phyloP scores from a whole-genome alignment of 1,140 invertebrate species.

The Phymorhynchus buccinoides region DNA sequence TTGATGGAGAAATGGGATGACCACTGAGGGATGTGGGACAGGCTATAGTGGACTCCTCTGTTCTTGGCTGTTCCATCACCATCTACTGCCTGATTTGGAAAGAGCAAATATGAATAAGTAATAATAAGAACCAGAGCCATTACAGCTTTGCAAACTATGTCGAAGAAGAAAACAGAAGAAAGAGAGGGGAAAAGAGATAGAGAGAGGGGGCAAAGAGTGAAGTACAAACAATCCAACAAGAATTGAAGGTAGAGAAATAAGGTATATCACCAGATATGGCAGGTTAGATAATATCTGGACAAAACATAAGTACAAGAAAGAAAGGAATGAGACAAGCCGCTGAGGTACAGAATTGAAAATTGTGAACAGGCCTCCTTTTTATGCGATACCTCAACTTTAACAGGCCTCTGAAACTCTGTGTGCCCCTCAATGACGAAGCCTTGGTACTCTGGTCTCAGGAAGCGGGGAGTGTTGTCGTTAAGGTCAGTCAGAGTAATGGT shows the following conservation, averaged over 20 bases:
- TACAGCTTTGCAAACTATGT: not conserved
- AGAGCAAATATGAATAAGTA: too few relatives aligned
- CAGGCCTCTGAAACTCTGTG: not conserved
- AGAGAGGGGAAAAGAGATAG: not conserved
- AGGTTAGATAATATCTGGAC: too few relatives aligned
- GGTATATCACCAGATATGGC: too few relatives aligned
- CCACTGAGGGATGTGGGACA: not conserved
- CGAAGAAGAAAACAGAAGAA: not conserved
- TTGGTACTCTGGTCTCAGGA: conserved; percentile 34
- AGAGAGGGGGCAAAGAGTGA: not conserved
- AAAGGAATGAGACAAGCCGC: not conserved
- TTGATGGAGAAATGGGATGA: conserved; percentile 3
- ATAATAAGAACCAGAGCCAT: not conserved
- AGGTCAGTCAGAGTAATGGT: conserved; percentile 53
- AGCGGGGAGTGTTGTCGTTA: conserved; percentile 58
- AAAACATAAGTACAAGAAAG: not conserved
- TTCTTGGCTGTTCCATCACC: not conserved
- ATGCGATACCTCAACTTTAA: conserved; percentile 15
- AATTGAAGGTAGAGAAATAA: not conserved
- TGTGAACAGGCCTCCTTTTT: too few relatives aligned
- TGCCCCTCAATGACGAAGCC: not conserved
- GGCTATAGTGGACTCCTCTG: not conserved
- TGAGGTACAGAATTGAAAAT: too few relatives aligned
- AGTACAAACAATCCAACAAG: not conserved
- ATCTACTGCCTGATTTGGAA: not conserved